Percentiles rank a stretch among this genome's conserved stretches.
Evolutionary conservation across 2,888 invertebrate genomes (phyloP).

Genomic region (Metacarcinus magister): DNA sequence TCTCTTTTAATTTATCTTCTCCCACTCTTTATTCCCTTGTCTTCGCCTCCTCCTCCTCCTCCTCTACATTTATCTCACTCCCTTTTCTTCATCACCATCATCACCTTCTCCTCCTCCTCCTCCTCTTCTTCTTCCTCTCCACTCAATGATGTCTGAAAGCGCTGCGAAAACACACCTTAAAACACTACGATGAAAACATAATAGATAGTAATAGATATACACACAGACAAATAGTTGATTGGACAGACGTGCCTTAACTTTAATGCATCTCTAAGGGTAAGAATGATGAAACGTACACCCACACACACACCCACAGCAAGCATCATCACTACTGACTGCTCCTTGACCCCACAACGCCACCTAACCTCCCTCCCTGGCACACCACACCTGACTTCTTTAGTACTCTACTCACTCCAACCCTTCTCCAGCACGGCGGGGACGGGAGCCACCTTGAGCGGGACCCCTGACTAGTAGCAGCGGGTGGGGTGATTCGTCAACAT

Average conservation of each 20-base stretch:
- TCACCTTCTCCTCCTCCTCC: not conserved
- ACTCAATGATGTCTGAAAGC: no score
- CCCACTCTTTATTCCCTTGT: conserved; percentile 26
- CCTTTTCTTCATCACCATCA: not conserved
- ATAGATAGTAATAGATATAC: not conserved
- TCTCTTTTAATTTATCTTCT: conserved; percentile 26
- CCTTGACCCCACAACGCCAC: not conserved
- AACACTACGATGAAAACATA: no score
- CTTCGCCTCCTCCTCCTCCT: no score
- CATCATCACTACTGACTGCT: not conserved
- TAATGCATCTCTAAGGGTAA: no score
- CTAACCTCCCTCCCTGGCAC: not conserved
- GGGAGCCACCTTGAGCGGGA: not conserved
- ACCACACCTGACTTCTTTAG: not conserved
- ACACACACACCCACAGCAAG: no score
- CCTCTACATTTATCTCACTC: conserved; percentile 15
- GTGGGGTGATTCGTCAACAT: not conserved
- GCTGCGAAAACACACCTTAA: no score
- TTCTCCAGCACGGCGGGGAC: not conserved
- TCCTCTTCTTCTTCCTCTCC: not conserved
- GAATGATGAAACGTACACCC: no score
- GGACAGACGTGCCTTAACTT: no score
- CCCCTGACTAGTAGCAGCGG: not conserved
- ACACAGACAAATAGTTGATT: not conserved
- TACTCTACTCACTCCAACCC: not conserved